These are phyloP conservation scores for Drosophila triauraria DNA, from an alignment of 1,140 invertebrate species.

Conservation along the genomic window DNA sequence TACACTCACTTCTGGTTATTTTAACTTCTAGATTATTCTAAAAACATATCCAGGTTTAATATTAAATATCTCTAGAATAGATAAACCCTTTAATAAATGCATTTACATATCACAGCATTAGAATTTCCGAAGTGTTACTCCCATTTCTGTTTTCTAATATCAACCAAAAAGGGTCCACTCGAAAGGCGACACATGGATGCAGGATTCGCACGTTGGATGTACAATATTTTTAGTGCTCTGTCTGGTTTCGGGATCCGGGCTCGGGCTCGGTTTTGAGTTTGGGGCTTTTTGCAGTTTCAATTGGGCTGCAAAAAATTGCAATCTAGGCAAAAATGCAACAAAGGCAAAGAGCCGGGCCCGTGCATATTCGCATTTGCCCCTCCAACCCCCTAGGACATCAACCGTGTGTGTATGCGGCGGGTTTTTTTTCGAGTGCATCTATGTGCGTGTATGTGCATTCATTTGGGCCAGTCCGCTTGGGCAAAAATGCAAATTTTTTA, in stretches of 20 bases:
- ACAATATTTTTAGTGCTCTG: constrained; percentile 76
- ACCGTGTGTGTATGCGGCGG: constrained; percentile 15
- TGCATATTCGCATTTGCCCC: constrained; percentile 47
- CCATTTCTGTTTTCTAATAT: not conserved
- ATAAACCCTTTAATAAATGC: not conserved
- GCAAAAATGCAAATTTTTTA: constrained; percentile 81
- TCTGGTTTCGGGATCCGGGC: constrained; percentile 16
- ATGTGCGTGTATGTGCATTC: constrained; percentile 65
- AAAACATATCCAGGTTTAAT: no score
- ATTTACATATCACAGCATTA: not conserved
- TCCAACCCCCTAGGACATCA: constrained; percentile 28
- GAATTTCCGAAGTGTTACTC: not conserved
- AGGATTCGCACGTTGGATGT: constrained; percentile 66
- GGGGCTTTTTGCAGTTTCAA: constrained; percentile 70
- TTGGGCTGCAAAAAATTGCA: constrained; percentile 80
- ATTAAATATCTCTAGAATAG: no score
- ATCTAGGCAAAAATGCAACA: constrained; percentile 84
- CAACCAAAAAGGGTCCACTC: not conserved
- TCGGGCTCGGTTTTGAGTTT: constrained; percentile 17
- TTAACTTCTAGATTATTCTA: no score
- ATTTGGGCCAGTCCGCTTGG: constrained; percentile 50
- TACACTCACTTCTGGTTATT: no score
- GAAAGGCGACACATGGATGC: constrained; percentile 13
- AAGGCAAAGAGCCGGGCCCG: constrained; percentile 72
- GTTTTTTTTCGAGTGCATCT: constrained; percentile 43